Evolutionary conservation across 2,113 vertebrate species (phyloP).

Genomic region (Sinosuthora webbiana): DNA sequence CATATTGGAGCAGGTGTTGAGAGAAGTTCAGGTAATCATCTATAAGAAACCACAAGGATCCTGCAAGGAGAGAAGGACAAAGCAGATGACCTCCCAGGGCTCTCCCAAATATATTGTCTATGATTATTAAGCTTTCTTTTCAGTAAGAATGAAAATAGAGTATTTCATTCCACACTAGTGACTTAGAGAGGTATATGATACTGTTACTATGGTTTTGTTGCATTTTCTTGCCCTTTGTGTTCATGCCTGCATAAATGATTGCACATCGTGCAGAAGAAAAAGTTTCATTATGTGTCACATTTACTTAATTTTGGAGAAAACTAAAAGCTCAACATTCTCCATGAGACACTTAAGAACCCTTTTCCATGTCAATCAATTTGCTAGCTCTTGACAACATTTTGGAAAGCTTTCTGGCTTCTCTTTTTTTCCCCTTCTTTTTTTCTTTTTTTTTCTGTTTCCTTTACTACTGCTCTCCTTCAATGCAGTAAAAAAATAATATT

Average conservation of each 20-base stretch:
- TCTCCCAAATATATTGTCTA: neutral
- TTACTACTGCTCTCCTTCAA: neutral
- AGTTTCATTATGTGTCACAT: neutral
- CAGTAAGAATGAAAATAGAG: neutral
- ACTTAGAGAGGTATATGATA: neutral
- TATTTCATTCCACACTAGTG: neutral
- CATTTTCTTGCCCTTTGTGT: neutral
- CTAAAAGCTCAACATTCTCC: neutral
- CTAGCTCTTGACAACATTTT: neutral
- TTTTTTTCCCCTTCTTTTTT: neutral
- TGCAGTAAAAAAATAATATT: neutral
- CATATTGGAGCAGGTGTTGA: neutral
- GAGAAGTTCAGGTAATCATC: neutral
- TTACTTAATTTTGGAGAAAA: neutral
- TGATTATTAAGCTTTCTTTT: neutral
- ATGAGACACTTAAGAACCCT: neutral
- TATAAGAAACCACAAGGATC: neutral
- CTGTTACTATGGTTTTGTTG: neutral
- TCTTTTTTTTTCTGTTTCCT: neutral
- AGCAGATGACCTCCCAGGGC: neutral
- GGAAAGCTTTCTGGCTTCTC: neutral
- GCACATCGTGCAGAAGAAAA: neutral
- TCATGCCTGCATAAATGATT: neutral
- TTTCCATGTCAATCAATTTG: neutral
- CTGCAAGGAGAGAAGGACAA: neutral